Evolutionary conservation across 1,140 invertebrate genomes (phyloP).

Genomic region (Zaprionus ornatus): DNA sequence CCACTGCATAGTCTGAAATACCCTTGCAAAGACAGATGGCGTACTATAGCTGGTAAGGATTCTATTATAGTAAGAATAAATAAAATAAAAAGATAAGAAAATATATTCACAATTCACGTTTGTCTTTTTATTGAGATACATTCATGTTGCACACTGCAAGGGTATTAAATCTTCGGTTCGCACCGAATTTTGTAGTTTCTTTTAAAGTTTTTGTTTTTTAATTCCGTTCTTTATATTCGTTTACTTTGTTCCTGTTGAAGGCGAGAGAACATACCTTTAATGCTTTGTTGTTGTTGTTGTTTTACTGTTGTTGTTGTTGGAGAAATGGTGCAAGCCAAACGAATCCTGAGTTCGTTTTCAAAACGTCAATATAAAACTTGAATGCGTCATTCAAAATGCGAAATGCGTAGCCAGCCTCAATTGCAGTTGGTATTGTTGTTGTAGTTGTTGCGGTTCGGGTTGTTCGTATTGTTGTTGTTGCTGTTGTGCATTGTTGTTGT

Average conservation of each 20-base stretch:
- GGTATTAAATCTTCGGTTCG: slow-evolving; percentile 4
- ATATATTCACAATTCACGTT: not conserved
- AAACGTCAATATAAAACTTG: slow-evolving; percentile 62
- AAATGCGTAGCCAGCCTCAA: slow-evolving; percentile 48
- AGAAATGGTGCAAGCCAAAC: slow-evolving; percentile 56
- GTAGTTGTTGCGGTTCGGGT: slow-evolving; percentile 19
- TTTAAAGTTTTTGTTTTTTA: not conserved
- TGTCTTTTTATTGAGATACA: not conserved
- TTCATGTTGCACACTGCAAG: slow-evolving; percentile 8
- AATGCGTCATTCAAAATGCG: slow-evolving; percentile 61
- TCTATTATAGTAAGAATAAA: not conserved
- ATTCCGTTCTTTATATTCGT: not conserved
- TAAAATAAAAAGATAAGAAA: not conserved
- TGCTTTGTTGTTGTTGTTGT: slow-evolving; percentile 3
- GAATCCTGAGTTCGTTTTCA: slow-evolving; percentile 65
- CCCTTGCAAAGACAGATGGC: slow-evolving; percentile 3
- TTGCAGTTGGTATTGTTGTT: slow-evolving; percentile 44
- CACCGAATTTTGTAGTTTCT: not conserved
- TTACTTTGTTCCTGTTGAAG: slow-evolving; percentile 12
- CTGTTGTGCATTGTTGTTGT: slow-evolving; percentile 50
- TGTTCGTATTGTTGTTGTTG: slow-evolving; percentile 21
- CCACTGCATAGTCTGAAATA: slow-evolving; percentile 7
- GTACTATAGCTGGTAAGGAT: not conserved
- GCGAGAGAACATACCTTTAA: not conserved
- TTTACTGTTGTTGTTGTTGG: slow-evolving; percentile 32